Evolutionary conservation across 2,888 invertebrate species (phyloP), one percentile per base, ranked within the genome.

Genomic region (Linnaemya tessellans): DNA sequence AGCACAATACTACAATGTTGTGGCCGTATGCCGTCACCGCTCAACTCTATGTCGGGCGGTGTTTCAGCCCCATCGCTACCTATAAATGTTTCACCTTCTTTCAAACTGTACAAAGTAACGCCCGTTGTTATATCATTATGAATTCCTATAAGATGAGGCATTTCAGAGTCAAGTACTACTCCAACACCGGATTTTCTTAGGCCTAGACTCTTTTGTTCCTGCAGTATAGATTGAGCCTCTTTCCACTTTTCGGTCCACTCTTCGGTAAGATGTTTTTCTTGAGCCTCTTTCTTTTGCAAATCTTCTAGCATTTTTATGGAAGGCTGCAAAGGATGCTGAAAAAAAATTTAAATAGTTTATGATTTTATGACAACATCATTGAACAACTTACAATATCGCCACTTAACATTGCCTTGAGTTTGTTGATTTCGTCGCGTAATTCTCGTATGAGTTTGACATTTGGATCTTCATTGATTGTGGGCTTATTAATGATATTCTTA

Each of bases 231-330:
- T 90, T 97, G 97, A 0, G 97, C 97, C 90, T 97, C 97, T 68
- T 97, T 94, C 98, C 98, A 98, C 91, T 98, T 98, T 91, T 97
- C 97, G 13, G 97, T 96, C 98, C 98, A 98, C 90, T 97, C 97
- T 92, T 97, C 97, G 0, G 97, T 98, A 82, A 98, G 94, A 80
- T 95, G 96, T 92, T 96, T 97, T 93, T 97, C 97, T 90, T 97
- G 96, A 0, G 97, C 97, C 92, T 98, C 97, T 90, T 97, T 98
- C 90, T 97, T 96, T 88, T 97, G 97, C 4, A 98, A 94, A 87
- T 97, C 96, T 46, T 97, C 97, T 74, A 98, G 93, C 86, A 97
- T 95, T 77, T 94, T 95, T 25, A 94, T 94, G 22, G 94, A 94
- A 0, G 95, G 93, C 89, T 95, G 95, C 56, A 94, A 91, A 0